These are phyloP conservation scores for Anser brachyrhynchus DNA, from an alignment of 2,113 vertebrate genomes.

Conservation along the genomic window DNA sequence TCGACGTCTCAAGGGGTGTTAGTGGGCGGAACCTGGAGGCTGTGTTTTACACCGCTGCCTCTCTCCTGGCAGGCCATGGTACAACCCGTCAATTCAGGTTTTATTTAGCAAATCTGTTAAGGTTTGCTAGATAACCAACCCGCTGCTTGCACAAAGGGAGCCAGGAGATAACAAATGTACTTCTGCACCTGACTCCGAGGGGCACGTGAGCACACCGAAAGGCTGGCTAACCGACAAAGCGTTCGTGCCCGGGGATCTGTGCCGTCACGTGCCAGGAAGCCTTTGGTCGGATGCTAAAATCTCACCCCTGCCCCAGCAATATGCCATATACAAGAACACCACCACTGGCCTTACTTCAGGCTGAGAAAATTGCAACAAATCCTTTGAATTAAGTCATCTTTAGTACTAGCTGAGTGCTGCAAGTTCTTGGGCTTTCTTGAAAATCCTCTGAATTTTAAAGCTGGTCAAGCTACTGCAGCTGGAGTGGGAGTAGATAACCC, in stretches of 20 bases:
- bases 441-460: neutral
- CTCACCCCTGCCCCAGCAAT: neutral
- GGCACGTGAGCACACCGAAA: neutral
- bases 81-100: neutral
- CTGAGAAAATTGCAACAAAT: neutral
- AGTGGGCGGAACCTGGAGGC: neutral
- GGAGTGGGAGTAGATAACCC: neutral
- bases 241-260: neutral
- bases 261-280: neutral
- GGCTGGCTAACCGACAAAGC: neutral
- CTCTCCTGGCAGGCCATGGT: accelerated
- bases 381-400: neutral
- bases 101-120: slow-evolving; percentile 1
- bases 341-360: neutral
- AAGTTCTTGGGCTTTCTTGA: neutral
- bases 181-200: neutral
- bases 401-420: neutral
- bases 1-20: neutral
- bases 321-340: neutral
- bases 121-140: neutral
- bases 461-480: neutral
- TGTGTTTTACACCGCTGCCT: neutral
- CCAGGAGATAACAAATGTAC: neutral
- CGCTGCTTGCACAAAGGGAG: neutral
- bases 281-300: neutral